These are phyloP conservation scores for Gambusia yucatana DNA, from an alignment of 2,797 vertebrate species.

Conservation along the genomic window DNA sequence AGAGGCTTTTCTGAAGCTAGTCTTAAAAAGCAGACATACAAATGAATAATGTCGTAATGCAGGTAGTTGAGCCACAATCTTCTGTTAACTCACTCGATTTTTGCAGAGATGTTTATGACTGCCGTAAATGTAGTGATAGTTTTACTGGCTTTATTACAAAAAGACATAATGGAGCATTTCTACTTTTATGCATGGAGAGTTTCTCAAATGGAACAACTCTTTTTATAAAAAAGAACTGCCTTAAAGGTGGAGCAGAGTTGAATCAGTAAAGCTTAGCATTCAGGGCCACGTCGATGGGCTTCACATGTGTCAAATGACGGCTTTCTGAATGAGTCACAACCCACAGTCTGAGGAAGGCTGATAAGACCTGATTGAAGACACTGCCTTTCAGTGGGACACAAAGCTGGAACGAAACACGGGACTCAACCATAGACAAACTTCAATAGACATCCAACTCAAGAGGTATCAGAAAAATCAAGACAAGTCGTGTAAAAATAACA, in stretches of 20 bases:
- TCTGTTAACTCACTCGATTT: constrained; percentile 26
- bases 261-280: constrained; percentile 60
- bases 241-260: constrained; percentile 39
- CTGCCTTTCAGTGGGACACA: constrained; percentile 49
- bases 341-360: constrained; percentile 65
- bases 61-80: too few species aligned
- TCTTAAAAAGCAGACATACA: too few species aligned
- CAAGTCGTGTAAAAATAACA: not conserved
- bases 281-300: constrained; percentile 56
- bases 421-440: constrained; percentile 26
- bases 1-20: not conserved
- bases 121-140: not conserved
- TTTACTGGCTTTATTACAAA: not conserved
- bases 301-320: constrained; percentile 56
- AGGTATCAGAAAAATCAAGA: not conserved
- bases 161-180: not conserved
- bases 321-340: constrained; percentile 62
- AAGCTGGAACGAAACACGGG: constrained; percentile 44
- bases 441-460: constrained; percentile 13
- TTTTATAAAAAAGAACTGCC: constrained; percentile 29
- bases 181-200: not conserved
- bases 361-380: constrained; percentile 69
- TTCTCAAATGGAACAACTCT: constrained; percentile 35
- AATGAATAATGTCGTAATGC: too few species aligned
- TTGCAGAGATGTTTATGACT: not conserved